Conservation (phyloP, 2,113 vertebrate species). For the Erinaceus europaeus region DNA sequence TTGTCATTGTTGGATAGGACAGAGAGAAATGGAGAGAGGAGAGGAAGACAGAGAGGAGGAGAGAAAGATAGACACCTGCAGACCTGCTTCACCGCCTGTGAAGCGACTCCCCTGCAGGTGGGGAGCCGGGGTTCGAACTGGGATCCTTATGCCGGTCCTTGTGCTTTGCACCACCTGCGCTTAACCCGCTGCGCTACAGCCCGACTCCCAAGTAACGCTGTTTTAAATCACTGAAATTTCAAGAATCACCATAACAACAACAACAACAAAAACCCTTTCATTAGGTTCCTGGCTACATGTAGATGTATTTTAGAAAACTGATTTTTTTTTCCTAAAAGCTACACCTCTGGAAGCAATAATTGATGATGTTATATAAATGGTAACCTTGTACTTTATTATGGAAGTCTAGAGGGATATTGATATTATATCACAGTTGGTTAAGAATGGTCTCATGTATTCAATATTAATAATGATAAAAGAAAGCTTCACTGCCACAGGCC, state of each 20-base stretch:
- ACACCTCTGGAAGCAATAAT: background rate
- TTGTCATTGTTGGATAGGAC: too few species aligned
- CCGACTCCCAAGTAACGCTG: constrained; percentile 1
- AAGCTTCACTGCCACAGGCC: background rate
- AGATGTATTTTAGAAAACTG: background rate
- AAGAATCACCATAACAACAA: background rate
- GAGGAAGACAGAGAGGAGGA: too few species aligned
- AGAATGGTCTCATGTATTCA: background rate
- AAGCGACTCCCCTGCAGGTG: too few species aligned
- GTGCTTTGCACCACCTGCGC: too few species aligned
- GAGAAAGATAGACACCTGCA: too few species aligned
- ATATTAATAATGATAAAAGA: background rate
- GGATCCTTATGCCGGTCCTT: too few species aligned
- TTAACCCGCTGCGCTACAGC: too few species aligned
- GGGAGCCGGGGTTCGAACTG: too few species aligned
- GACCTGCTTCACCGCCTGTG: too few species aligned
- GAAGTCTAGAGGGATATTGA: background rate
- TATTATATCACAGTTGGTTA: background rate
- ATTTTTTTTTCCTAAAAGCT: background rate
- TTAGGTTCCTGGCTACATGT: background rate
- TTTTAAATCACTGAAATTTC: background rate
- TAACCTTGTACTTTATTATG: background rate
- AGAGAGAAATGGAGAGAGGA: too few species aligned
- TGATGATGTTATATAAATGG: background rate
- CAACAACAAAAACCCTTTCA: background rate